Percentiles rank a stretch among this genome's conserved stretches.
Evolutionary conservation across 2,888 invertebrate genomes (phyloP).

Genomic region (Cylloceria caligata): DNA sequence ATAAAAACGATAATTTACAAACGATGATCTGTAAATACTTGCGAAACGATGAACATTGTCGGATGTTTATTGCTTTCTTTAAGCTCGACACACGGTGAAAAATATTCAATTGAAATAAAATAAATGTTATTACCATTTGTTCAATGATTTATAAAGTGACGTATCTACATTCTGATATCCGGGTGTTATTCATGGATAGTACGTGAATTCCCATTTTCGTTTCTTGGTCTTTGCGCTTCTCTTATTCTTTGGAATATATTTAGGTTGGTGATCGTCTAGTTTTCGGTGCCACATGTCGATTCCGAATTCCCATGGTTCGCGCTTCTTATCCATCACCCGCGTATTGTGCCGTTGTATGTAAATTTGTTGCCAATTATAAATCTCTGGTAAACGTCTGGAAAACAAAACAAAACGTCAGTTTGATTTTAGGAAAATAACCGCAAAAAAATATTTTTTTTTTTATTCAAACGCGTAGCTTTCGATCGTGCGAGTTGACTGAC

Average conservation of each 20-base stretch:
- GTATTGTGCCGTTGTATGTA: slow-evolving; percentile 91
- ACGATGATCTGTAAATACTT: slow-evolving; percentile 38
- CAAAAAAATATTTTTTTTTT: neutral
- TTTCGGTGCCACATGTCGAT: slow-evolving; percentile 88
- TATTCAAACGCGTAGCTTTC: neutral
- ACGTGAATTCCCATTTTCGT: slow-evolving; percentile 89
- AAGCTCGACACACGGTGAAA: neutral
- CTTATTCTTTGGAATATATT: slow-evolving; percentile 89
- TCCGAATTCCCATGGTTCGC: slow-evolving; percentile 90
- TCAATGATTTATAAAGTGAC: slow-evolving; percentile 60
- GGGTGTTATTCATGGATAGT: slow-evolving; percentile 86
- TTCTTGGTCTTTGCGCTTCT: slow-evolving; percentile 87
- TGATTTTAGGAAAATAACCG: neutral
- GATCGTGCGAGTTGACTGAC: slow-evolving; percentile 70
- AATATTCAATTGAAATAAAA: neutral
- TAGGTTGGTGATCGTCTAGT: slow-evolving; percentile 88
- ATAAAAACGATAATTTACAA: slow-evolving; percentile 84
- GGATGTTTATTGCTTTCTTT: slow-evolving; percentile 10
- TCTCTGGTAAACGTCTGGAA: slow-evolving; percentile 87
- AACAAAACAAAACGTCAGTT: slow-evolving; percentile 3
- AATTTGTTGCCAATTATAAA: slow-evolving; percentile 93
- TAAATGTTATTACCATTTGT: slow-evolving; percentile 1
- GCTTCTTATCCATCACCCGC: slow-evolving; percentile 88
- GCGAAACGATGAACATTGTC: neutral
- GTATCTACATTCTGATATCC: slow-evolving; percentile 59